Base-by-base conservation (phyloP, 1,140 invertebrate species). In the Notospermus geniculatus region DNA sequence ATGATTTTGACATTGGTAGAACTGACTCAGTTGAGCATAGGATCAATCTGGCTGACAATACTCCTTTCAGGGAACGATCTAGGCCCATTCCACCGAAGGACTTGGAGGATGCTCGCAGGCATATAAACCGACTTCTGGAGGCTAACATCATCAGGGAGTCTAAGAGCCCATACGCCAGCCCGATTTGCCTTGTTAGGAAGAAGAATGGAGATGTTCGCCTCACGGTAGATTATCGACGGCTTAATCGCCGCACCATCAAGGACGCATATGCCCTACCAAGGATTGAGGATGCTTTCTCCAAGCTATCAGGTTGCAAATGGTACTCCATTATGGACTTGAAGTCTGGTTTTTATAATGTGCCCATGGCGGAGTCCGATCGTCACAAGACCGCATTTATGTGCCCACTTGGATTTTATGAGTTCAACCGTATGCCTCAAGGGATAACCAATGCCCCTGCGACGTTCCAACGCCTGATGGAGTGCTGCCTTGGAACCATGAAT, bases 361-460 rank as follows among this genome's bases (percentile, higher is more conserved):
- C 57, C 28, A 28, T 67, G 32, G 27, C 36, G 2, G 57, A 57
- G 29, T 28, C 63, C 19, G 57, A 30, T 43, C 56, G 30, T 23
- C 39, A 57, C 25, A 11, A 23, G 11, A 53, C 50, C 7, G 50
- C 50, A 23, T 53, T 53, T 22, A 53, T 53, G 22, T 57, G 63
- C 2, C 25, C 57, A 1, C 15, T 56, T 25, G 59, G 58, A 5
- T 60, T 65, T 46, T 65, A 28, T 30, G 54, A 56, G 28, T 56
- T 11, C 13, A 60, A 64, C 41, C 28, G 71, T 0, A 78, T 83
- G 76, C 76, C 80, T 0, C 83, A 82, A 63, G 82, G 81, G 0
- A 62, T 84, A 1, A 63, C 60, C 1, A 78, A 79, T 23, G 71
- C 78, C 0, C 74, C 71, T n/a, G 74, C 77, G 0, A 80, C 76